Percentiles rank a stretch among this genome's conserved stretches.
Conservation (phyloP, 2,888 invertebrate species). For the Nomada fabriciana region DNA sequence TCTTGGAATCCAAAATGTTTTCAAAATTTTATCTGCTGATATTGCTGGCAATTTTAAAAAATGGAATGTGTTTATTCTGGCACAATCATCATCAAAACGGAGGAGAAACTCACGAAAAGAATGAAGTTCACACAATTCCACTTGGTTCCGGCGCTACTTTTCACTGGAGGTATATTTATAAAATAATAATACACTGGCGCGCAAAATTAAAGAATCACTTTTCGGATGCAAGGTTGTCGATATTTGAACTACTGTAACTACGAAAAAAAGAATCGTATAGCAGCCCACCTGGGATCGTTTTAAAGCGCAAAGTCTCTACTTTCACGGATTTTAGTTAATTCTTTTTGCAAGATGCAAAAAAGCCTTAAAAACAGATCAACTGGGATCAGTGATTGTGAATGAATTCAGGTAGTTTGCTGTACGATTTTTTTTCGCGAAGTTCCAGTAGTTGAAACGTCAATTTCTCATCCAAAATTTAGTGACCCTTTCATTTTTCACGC, state of each 20-base stretch:
- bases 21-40: conserved; percentile 21
- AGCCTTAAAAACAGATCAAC: no score
- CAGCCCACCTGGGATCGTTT: no score
- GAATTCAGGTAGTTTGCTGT: no score
- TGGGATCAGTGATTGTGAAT: no score
- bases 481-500: no score
- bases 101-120: conserved; percentile 1
- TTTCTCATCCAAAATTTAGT: not conserved
- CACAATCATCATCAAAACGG: conserved; percentile 20
- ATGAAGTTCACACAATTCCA: conserved; percentile 76
- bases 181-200: not conserved
- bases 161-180: conserved; percentile 79
- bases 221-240: not conserved
- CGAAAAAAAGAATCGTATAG: no score
- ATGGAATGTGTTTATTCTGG: conserved; percentile 34
- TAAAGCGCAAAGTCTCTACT: no score
- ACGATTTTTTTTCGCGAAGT: no score
- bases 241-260: not conserved
- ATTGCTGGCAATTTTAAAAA: conserved; percentile 26
- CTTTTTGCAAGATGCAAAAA: no score
- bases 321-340: no score
- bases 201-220: no score
- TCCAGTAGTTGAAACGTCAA: not conserved
- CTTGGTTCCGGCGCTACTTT: conserved; percentile 81
- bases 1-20: conserved; percentile 11